phyloP scores from a whole-genome alignment of 2,888 invertebrate species.

The Scaptomyza polygonia region DNA sequence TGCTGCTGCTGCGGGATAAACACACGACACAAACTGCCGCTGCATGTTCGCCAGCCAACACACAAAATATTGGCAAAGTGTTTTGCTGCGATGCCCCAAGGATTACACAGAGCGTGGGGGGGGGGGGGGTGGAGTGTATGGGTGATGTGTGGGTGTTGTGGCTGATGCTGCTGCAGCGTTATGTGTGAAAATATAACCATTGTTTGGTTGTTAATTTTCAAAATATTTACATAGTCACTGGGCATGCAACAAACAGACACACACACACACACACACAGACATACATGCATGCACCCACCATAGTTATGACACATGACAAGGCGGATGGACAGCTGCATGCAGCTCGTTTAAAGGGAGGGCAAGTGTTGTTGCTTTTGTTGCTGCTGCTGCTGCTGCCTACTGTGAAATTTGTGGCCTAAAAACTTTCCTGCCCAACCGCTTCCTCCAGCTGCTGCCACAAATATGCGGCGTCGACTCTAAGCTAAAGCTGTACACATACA shows the following conservation, averaged over 20 bases:
- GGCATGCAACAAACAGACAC: conserved; percentile 21
- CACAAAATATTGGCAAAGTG: conserved; percentile 28
- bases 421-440: conserved; percentile 30
- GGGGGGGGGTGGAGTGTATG: not conserved
- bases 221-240: conserved; percentile 59
- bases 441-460: conserved; percentile 47
- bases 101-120: not conserved
- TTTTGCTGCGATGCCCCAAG: conserved; percentile 1
- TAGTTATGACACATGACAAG: conserved; percentile 59
- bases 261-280: conserved; percentile 6
- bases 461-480: conserved; percentile 46
- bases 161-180: conserved; percentile 31
- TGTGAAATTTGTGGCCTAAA: conserved; percentile 58
- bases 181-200: conserved; percentile 72
- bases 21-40: not conserved
- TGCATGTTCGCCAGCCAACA: conserved; percentile 18
- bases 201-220: conserved; percentile 68
- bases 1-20: conserved; percentile 14
- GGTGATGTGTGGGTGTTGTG: not conserved
- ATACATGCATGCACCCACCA: conserved; percentile 5
- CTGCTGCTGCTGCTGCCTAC: conserved; percentile 17
- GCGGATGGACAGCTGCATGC: conserved; percentile 56
- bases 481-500: conserved; percentile 11
- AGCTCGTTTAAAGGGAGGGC: conserved; percentile 8
- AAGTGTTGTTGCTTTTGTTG: not conserved